Evolutionary conservation across 2,888 invertebrate species (phyloP).

Genomic region (Drosophila multiciliata): DNA sequence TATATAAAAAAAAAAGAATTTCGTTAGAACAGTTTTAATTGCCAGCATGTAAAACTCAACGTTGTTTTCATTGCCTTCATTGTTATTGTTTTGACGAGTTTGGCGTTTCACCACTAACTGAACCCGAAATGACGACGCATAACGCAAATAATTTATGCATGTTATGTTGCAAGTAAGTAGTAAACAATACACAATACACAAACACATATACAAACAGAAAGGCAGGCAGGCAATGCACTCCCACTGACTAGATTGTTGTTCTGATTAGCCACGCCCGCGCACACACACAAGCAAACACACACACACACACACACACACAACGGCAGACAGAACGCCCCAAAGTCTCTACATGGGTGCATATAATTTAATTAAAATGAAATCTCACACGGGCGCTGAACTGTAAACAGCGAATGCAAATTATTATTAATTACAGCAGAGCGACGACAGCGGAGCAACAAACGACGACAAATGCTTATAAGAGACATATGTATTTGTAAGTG

Average conservation of each 20-base stretch:
- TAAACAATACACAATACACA: slow-evolving; percentile 16
- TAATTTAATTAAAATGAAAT: slow-evolving; percentile 78
- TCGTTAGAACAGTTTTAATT: slow-evolving; percentile 5
- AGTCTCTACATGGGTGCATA: slow-evolving; percentile 51
- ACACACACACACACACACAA: neutral
- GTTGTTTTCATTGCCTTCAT: slow-evolving; percentile 1
- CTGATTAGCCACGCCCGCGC: slow-evolving; percentile 52
- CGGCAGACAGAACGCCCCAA: slow-evolving; percentile 10
- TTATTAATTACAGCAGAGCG: slow-evolving; percentile 72
- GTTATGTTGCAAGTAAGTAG: slow-evolving; percentile 49
- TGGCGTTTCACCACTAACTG: slow-evolving; percentile 29
- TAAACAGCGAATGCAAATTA: slow-evolving; percentile 80
- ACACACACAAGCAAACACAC: slow-evolving; percentile 3
- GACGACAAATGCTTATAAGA: slow-evolving; percentile 64
- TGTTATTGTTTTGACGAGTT: slow-evolving; percentile 15
- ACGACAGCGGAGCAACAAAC: slow-evolving; percentile 62
- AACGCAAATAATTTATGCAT: slow-evolving; percentile 73
- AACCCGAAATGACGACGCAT: slow-evolving; percentile 59
- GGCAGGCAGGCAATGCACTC: neutral
- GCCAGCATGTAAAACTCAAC: neutral
- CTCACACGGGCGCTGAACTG: slow-evolving; percentile 79
- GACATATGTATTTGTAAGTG: slow-evolving; percentile 40
- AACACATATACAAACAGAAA: neutral
- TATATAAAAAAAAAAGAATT: neutral
- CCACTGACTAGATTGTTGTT: slow-evolving; percentile 35